These are phyloP conservation scores for Stercorarius parasiticus DNA, from an alignment of 2,113 vertebrate genomes.

Conservation along the genomic window DNA sequence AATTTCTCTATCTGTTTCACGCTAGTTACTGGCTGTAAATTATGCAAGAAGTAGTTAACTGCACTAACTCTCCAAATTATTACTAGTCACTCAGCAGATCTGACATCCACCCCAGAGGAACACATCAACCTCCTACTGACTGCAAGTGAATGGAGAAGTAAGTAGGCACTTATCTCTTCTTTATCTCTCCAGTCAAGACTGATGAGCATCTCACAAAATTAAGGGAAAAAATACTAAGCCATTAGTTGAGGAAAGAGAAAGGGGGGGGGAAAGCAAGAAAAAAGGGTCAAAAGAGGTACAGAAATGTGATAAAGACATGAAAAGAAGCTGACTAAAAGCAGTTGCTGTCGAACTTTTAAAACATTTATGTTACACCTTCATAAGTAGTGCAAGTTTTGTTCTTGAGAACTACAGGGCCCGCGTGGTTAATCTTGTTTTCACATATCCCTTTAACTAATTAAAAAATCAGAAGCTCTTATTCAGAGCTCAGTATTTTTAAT, in stretches of 20 bases:
- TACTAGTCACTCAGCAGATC: conserved; percentile 59
- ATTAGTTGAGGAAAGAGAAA: neutral
- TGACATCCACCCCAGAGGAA: conserved; percentile 65
- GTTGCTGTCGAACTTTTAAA: neutral
- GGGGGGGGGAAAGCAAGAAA: neutral
- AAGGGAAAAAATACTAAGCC: conserved; percentile 7
- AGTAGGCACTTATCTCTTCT: conserved; percentile 62
- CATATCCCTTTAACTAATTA: conserved; percentile 59
- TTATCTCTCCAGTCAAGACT: conserved; percentile 36
- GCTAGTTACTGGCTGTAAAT: neutral
- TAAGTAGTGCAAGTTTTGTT: neutral
- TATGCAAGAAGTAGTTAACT: conserved; percentile 58
- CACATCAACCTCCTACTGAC: conserved; percentile 63
- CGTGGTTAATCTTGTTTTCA: conserved; percentile 53
- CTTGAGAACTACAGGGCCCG: neutral
- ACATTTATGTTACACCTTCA: neutral
- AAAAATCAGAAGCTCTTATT: conserved; percentile 56
- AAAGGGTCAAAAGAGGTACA: conserved; percentile 15
- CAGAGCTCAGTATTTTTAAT: conserved; percentile 53
- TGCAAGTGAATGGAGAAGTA: conserved; percentile 50
- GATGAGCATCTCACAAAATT: conserved; percentile 32
- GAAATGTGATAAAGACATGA: neutral
- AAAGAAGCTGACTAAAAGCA: neutral
- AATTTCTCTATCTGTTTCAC: neutral
- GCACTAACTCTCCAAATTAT: conserved; percentile 46